A percentile compares a stretch with the other conserved stretches of the same genome.
These are phyloP conservation scores for Bactericera cockerelli DNA, from an alignment of 1,140 invertebrate species.

Conservation along the genomic window DNA sequence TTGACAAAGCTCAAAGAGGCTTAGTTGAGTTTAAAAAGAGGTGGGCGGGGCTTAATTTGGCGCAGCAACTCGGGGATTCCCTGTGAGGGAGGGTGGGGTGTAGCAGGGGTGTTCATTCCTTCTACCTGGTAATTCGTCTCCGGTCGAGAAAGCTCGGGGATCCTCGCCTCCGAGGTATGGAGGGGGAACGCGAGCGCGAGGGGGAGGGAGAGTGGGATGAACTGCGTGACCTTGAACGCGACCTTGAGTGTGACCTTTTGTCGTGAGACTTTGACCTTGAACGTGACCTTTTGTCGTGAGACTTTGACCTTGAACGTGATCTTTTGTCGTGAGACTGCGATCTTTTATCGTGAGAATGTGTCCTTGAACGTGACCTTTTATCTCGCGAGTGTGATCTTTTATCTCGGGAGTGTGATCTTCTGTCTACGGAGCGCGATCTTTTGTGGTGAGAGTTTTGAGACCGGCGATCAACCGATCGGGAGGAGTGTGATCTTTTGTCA, in stretches of 20 bases:
- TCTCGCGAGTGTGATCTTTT: constrained; percentile 2
- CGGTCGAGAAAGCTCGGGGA: constrained; percentile 45
- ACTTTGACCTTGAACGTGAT: constrained; percentile 16
- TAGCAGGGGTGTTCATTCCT: too few species aligned
- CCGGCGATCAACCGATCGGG: too few species aligned
- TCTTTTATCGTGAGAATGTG: constrained; percentile 12
- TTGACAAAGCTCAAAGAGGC: too few species aligned
- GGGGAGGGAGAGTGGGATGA: background rate
- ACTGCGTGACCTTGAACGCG: background rate
- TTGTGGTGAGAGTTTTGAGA: too few species aligned
- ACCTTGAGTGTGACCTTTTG: constrained; percentile 11
- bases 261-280: background rate
- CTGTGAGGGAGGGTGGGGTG: too few species aligned
- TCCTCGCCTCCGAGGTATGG: constrained; percentile 38
- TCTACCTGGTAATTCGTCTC: constrained; percentile 42
- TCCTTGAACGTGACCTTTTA: constrained; percentile 12
- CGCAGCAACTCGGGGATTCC: too few species aligned
- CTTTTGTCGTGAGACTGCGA: constrained; percentile 7
- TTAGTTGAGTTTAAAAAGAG: too few species aligned
- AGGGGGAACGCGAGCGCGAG: constrained; percentile 28
- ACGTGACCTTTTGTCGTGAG: background rate
- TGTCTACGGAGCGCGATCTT: too few species aligned
- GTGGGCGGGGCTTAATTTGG: too few species aligned
- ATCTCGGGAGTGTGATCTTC: constrained; percentile 10
- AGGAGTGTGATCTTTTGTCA: constrained; percentile 3